A percentile compares a stretch with the other conserved stretches of the same genome.
These are phyloP conservation scores for Agrochola litura DNA, from an alignment of 2,888 invertebrate genomes.

Conservation along the genomic window DNA sequence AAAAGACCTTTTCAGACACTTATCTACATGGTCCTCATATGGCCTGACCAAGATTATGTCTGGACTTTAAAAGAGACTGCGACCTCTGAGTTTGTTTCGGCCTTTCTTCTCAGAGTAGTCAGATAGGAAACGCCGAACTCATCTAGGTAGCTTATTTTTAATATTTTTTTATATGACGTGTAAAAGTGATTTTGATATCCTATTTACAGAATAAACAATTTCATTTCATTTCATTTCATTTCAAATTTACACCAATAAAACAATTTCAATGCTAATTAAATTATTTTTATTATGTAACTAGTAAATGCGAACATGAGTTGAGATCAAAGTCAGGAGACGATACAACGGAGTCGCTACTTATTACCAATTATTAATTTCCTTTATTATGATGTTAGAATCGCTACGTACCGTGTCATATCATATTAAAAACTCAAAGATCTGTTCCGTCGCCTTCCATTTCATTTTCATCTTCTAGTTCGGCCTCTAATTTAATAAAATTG, in stretches of 20 bases:
- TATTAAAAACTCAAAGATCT: slow-evolving; percentile 1
- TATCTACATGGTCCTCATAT: no score
- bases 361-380: not conserved
- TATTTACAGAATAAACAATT: no score
- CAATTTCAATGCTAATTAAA: not conserved
- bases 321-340: slow-evolving; percentile 5
- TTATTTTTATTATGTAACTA: not conserved
- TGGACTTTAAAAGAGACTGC: no score
- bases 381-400: not conserved
- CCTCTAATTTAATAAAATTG: slow-evolving; percentile 75
- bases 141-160: no score
- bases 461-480: slow-evolving; percentile 51
- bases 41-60: no score
- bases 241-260: slow-evolving; percentile 20
- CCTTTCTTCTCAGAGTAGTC: no score
- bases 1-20: no score
- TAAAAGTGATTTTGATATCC: no score
- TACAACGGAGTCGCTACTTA: not conserved
- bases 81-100: no score
- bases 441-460: slow-evolving; percentile 44
- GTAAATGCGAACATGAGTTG: not conserved
- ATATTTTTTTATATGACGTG: no score
- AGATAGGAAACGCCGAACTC: no score
- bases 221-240: no score
- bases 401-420: not conserved